Base-by-base conservation (phyloP, 2,113 vertebrate genomes). In the Coptodon rendalli region DNA sequence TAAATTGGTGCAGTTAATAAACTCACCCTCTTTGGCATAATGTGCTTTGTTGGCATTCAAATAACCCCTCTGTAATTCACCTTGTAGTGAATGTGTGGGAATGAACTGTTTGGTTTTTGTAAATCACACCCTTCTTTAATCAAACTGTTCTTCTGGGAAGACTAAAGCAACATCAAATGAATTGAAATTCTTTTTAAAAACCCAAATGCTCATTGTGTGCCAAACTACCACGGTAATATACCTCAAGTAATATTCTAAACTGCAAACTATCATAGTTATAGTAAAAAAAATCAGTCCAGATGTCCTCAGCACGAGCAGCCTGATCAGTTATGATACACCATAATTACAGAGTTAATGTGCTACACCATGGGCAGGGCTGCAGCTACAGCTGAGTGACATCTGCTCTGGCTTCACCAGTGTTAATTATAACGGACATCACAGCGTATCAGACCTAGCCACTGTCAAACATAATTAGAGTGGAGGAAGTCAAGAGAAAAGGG, bases 341-440 rank as follows among this genome's bases (percentile, higher is more conserved):
- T 88, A 88, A 90, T 92, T 87, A 84, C 87, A 86, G 57, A 45
- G 50, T n/a, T 82, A 57, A 90, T 43, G 87, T 80, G 85, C 66
- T 19, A 40, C 73, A 85, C 34, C 54, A 11, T 17, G 43, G 82
- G 86, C 78, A 38, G 63, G 50, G 36, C 83, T 73, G 59, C 82
- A 59, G 38, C 82, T 63, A 89, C 66, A 68, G 81, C 83, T 81
- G 87, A 86, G 73, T 83, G 87, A 89, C 86, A 91, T 92, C 89
- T 91, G 88, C 80, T 90, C 56, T 34, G 45, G 45, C 76, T 83
- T 89, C 82, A 73, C 50, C 80, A 14, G 27, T 5, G 78, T 86
- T 82, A 89, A 87, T 92, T 82, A 61, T 56, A 85, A 91, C 22
- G 88, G 93, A 94, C 86, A 81, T 82, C 52, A 50, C 85, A 11